Base-by-base conservation (phyloP, 2,888 invertebrate genomes). In the Agrochola litura region DNA sequence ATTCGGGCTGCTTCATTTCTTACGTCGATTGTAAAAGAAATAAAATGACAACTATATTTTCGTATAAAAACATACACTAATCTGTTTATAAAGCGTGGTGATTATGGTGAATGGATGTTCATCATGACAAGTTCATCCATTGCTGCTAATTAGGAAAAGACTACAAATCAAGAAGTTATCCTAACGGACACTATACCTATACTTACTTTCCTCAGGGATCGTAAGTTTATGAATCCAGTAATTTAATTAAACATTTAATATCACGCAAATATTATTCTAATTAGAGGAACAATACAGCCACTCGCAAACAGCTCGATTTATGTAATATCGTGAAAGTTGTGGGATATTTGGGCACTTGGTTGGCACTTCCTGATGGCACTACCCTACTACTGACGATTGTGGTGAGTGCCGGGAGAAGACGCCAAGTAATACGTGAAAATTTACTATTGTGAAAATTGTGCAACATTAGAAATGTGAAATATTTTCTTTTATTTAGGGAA, bases 241-340 rank as follows among this genome's bases (percentile, higher is more conserved):
- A 60, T 65, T 79, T 61, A n/a, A 41, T 79, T 41, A 56, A 49
- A 78, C 43, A 83, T 54, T 80, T 58, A 72, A 60, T 71, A 64
- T 46, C 52, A 52, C 14, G 14, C 56, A 52, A 22, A 65, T 65
- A 81, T 73, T 60, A 81, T 73, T 68, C 37, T 73, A 80, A 81
- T 81, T 84, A 81, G 54, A 37, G 73, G 25, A 83, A 63, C 61
- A 72, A 60, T 49, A 72, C 43, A 67, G 56, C 43, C 49, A 43
- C 60, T 81, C 80, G 66, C 80, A 81, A 81, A 81, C 80, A 81
- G 25, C 73, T 56, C 81, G 74, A 81, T 81, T 80, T 73, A 81
- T 80, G 68, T 64, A 54, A 68, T 65, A 64, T 68, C 54, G 67
- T 64, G 84, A 79, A 73, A 81, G 49, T 81, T 84, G 65, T 69